Evolutionary conservation across 2,888 invertebrate genomes (phyloP).

Genomic region (Sympetrum striolatum): DNA sequence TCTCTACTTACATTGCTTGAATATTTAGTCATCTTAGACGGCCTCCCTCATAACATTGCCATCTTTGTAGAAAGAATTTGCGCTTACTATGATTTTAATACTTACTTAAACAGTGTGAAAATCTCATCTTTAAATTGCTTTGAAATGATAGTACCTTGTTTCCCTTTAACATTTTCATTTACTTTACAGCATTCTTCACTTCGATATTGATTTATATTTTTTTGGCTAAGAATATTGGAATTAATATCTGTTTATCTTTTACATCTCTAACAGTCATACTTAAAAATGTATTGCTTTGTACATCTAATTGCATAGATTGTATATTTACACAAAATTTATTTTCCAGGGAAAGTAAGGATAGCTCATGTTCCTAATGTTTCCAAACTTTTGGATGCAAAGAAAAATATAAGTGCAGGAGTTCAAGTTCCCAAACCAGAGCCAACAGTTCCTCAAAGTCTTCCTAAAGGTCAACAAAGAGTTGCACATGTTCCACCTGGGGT

Average conservation of each 20-base stretch:
- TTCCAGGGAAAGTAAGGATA: slow-evolving; percentile 65
- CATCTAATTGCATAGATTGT: neutral
- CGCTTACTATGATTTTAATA: too few relatives aligned
- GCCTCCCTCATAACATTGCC: too few relatives aligned
- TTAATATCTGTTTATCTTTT: neutral
- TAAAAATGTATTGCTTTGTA: neutral
- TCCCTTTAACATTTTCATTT: too few relatives aligned
- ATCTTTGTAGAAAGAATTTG: too few relatives aligned
- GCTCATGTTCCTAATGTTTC: slow-evolving; percentile 81
- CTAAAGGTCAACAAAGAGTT: slow-evolving; percentile 62
- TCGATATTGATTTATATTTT: too few relatives aligned
- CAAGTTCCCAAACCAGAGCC: slow-evolving; percentile 53
- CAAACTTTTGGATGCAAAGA: slow-evolving; percentile 56
- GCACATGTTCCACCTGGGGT: slow-evolving; percentile 55
- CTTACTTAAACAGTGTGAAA: too few relatives aligned
- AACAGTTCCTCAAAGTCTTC: slow-evolving; percentile 73
- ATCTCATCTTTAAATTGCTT: too few relatives aligned
- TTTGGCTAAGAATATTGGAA: neutral
- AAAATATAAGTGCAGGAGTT: slow-evolving; percentile 5
- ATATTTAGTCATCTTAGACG: too few relatives aligned
- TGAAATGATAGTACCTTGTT: too few relatives aligned
- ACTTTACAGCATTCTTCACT: too few relatives aligned
- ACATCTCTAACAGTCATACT: neutral
- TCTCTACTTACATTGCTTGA: too few relatives aligned
- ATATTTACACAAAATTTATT: neutral